A percentile compares a stretch with the other conserved stretches of the same genome.
These are phyloP conservation scores for Morus bassanus DNA, from an alignment of 2,797 vertebrate genomes.

Conservation along the genomic window DNA sequence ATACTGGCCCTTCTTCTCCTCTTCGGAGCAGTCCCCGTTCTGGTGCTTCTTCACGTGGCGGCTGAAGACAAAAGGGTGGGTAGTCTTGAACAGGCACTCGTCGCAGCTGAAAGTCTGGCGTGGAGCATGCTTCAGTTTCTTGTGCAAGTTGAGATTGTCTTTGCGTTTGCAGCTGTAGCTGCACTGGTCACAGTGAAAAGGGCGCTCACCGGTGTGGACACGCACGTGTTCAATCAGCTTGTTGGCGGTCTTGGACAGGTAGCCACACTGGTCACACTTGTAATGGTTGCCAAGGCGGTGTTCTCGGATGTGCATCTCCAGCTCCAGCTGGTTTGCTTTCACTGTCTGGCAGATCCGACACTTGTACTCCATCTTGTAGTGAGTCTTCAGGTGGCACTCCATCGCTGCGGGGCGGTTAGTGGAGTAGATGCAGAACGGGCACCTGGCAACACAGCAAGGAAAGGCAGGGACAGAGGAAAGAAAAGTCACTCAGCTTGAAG, in stretches of 20 bases:
- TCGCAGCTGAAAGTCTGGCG: slow-evolving; percentile 95
- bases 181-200: slow-evolving; percentile 99
- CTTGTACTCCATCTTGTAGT: slow-evolving; percentile 99
- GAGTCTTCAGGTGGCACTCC: slow-evolving; percentile 99
- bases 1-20: slow-evolving; percentile 78
- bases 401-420: slow-evolving; percentile 97
- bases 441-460: slow-evolving; percentile 79
- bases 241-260: slow-evolving; percentile 99
- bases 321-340: slow-evolving; percentile 95
- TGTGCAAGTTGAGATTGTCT: slow-evolving; percentile 99
- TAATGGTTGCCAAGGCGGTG: slow-evolving; percentile 99
- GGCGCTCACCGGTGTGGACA: slow-evolving; percentile 99
- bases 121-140: slow-evolving; percentile 98
- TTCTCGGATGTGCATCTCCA: slow-evolving; percentile 96
- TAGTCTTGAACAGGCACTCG: slow-evolving; percentile 97
- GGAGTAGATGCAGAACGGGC: slow-evolving; percentile 99
- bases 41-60: slow-evolving; percentile 98
- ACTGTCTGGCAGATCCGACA: slow-evolving; percentile 99
- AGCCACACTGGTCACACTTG: slow-evolving; percentile 98
- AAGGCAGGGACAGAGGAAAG: background rate
- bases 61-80: slow-evolving; percentile 97
- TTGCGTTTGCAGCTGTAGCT: slow-evolving; percentile 99
- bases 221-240: slow-evolving; percentile 99
- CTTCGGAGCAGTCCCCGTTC: slow-evolving; percentile 73
- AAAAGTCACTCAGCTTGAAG: slow-evolving; percentile 4